Evolutionary conservation across 2,113 vertebrate genomes (phyloP), one percentile per base, ranked within the genome.

Genomic region (Mesembrinibis cayennensis): DNA sequence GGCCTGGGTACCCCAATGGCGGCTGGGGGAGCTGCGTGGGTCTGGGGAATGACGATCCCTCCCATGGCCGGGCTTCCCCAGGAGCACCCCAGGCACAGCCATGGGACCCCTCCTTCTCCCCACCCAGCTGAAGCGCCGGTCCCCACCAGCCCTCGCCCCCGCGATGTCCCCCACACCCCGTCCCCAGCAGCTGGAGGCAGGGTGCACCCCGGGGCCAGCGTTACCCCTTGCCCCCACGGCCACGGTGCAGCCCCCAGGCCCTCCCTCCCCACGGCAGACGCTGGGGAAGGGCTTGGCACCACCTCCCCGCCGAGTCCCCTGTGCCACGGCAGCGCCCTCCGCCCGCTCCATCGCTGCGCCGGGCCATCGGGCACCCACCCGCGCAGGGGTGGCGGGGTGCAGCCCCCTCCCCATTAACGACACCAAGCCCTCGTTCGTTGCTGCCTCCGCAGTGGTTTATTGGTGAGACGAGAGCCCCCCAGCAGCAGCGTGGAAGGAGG

Each of bases 401-500:
- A 65, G 70, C 56, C 62, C 23, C 9, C 22, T 4, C 36, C 86
- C 94, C 91, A 96, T 13, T 83, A 56, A 96, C 1, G 38, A 97
- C 95, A 94, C 93, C 65, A 47, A 62, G 73, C 77, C 89, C 89
- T 59, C 5, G 22, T 74, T 89, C 1, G 6, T 87, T 91, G 69
- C 93, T 96, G 96, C 90, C 95, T 95, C 90, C 16, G 27, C 95
- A 95, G 95, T 95, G 89, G 73, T 97, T 97, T 97, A 97, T 97
- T 97, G 62, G 90, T 47, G 82, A 66, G 63, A n/a, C 1, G 1
- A 16, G n/a, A 77, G 26, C 56, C 82, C 93, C 13, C 0, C 0
- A 50, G 69, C 77, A 93, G 74, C 52, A 34, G 81, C 0, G 62
- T n/a, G 58, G 66, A 45, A 52, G 10, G 50, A 58, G 49, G 63